phyloP scores from a whole-genome alignment of 2,797 vertebrate species.

The Cryptoprocta ferox region DNA sequence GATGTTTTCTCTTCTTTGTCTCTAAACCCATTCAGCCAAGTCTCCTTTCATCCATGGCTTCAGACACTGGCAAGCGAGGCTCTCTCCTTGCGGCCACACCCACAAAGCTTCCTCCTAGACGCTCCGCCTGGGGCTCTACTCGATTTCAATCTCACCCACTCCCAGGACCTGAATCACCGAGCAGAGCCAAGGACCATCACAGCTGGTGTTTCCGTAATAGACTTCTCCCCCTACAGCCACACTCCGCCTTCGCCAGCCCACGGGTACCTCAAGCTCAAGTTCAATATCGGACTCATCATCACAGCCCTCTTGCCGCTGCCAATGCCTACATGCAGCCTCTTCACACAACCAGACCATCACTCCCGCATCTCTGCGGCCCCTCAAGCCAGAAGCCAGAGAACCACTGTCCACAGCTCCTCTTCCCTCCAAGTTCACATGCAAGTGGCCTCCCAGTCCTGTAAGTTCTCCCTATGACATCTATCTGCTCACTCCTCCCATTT shows the following conservation, averaged over 20 bases:
- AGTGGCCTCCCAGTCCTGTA: not conserved
- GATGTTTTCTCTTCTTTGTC: not conserved
- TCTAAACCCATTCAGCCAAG: not conserved
- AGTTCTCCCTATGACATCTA: not conserved
- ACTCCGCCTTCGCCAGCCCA: not conserved
- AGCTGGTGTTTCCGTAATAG: not conserved
- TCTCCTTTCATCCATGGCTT: not conserved
- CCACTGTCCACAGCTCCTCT: not conserved
- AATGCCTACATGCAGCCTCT: not conserved
- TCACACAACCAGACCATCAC: not conserved
- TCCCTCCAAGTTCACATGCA: not conserved
- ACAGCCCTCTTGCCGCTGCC: not conserved
- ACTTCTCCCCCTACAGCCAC: not conserved
- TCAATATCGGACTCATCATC: not conserved
- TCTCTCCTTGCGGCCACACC: not conserved
- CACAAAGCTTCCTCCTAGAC: not conserved
- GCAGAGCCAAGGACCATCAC: not conserved
- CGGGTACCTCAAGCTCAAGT: not conserved
- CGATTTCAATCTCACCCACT: not conserved
- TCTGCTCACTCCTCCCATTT: not conserved
- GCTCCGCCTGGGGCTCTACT: not conserved
- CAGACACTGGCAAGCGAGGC: not conserved
- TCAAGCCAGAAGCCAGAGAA: not conserved
- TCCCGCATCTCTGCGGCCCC: not conserved
- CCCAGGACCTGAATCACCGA: too few species aligned